Evolutionary conservation across 2,888 invertebrate species (phyloP).

Genomic region (Brassicogethes aeneus): DNA sequence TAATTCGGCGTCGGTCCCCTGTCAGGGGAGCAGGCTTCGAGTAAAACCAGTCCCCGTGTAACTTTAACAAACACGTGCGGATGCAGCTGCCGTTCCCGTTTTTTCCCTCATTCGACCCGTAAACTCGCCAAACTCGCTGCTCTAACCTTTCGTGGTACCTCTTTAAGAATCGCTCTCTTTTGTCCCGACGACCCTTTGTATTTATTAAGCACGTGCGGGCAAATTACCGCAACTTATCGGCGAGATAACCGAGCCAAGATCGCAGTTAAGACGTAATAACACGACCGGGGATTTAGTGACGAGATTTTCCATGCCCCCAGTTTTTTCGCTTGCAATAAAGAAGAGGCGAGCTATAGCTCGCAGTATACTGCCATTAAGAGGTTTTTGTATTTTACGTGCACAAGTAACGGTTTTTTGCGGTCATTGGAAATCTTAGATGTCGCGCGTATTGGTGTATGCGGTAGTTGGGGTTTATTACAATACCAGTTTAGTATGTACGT

Average conservation of each 20-base stretch:
- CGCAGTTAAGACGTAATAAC: too few relatives aligned
- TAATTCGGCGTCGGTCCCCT: background rate
- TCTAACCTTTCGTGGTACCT: background rate
- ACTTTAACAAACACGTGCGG: slow-evolving; percentile 19
- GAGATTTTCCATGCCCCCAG: too few relatives aligned
- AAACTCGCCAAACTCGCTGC: background rate
- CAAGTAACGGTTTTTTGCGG: too few relatives aligned
- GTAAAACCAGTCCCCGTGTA: background rate
- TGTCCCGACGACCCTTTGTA: slow-evolving; percentile 7
- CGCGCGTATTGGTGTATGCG: too few relatives aligned
- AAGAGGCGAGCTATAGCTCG: too few relatives aligned
- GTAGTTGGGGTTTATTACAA: too few relatives aligned
- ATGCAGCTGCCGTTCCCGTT: slow-evolving; percentile 22
- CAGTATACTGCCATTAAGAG: too few relatives aligned
- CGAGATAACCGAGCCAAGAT: slow-evolving; percentile 7
- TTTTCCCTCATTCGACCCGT: slow-evolving; percentile 13
- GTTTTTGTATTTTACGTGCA: too few relatives aligned
- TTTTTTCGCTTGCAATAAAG: too few relatives aligned
- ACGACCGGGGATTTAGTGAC: background rate
- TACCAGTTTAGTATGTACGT: too few relatives aligned
- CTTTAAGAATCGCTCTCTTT: background rate
- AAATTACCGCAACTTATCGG: slow-evolving; percentile 15
- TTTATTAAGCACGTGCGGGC: slow-evolving; percentile 15
- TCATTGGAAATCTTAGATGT: too few relatives aligned
- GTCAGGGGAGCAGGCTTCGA: background rate